These are phyloP conservation scores for Huso huso DNA, from an alignment of 2,797 vertebrate genomes.

Conservation along the genomic window DNA sequence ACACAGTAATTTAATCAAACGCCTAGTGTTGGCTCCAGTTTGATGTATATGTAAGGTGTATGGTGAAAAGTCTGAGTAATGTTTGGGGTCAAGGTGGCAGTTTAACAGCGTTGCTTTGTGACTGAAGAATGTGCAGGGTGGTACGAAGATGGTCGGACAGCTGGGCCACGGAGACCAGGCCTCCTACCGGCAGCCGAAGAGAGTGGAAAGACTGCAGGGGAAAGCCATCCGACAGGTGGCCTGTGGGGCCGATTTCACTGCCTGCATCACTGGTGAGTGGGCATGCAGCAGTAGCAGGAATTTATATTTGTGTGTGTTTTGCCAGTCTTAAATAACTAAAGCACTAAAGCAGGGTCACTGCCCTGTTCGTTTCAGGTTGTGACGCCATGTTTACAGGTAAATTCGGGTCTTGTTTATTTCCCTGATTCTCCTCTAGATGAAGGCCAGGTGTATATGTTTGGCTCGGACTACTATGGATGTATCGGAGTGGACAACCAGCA, in stretches of 20 bases:
- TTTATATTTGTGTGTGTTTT: too few relatives aligned
- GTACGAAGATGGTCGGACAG: conserved; percentile 91
- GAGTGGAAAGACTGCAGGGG: conserved; percentile 86
- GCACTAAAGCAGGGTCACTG: too few relatives aligned
- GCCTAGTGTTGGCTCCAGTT: too few relatives aligned
- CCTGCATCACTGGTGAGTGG: conserved; percentile 84
- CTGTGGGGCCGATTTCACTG: conserved; percentile 91
- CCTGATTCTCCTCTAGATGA: conserved; percentile 68
- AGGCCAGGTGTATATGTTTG: conserved; percentile 93
- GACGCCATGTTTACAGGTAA: too few relatives aligned
- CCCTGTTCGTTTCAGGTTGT: too few relatives aligned
- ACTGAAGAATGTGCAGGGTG: conserved; percentile 85
- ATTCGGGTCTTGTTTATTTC: background rate
- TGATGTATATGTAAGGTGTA: too few relatives aligned
- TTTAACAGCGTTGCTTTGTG: too few relatives aligned
- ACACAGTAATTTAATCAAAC: too few relatives aligned
- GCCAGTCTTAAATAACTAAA: too few relatives aligned
- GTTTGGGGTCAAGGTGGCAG: too few relatives aligned
- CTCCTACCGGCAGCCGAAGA: conserved; percentile 89
- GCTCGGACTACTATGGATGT: conserved; percentile 95
- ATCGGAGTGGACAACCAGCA: conserved; percentile 75
- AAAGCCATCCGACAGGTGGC: conserved; percentile 89
- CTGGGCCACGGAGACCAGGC: conserved; percentile 93
- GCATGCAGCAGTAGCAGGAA: background rate
- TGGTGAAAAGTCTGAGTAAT: too few relatives aligned